Evolutionary conservation across 2,113 vertebrate genomes (phyloP).

Genomic region (Chaetodon trifascialis): DNA sequence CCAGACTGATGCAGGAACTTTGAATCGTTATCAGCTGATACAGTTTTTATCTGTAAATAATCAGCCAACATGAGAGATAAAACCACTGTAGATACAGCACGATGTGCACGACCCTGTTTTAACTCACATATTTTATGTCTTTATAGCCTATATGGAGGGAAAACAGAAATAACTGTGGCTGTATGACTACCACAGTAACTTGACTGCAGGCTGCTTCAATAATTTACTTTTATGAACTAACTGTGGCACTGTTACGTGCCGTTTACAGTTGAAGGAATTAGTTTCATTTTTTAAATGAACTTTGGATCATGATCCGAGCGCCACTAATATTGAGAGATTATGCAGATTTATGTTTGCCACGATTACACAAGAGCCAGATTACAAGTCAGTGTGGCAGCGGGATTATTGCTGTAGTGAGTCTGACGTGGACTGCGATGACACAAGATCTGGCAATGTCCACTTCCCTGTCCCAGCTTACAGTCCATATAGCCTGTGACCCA

Average conservation of each 20-base stretch:
- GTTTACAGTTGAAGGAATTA: too few species aligned
- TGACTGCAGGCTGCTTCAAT: not conserved
- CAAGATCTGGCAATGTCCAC: not conserved
- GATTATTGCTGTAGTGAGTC: conserved; percentile 51
- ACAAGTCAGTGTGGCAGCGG: conserved; percentile 21
- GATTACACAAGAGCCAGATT: conserved; percentile 68
- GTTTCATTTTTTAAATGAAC: not conserved
- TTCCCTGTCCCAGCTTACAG: not conserved
- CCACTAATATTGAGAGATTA: conserved; percentile 44
- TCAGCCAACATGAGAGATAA: not conserved
- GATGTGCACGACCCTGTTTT: not conserved
- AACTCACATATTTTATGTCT: not conserved
- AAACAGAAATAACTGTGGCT: not conserved
- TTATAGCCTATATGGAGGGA: not conserved
- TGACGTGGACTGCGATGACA: conserved; percentile 1
- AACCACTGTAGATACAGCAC: not conserved
- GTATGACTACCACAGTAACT: too few species aligned
- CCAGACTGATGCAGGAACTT: conserved; percentile 3
- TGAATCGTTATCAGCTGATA: not conserved
- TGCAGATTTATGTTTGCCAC: conserved; percentile 22
- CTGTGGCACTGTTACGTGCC: too few species aligned
- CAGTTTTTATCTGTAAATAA: conserved; percentile 11
- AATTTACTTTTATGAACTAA: not conserved
- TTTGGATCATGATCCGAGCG: not conserved
- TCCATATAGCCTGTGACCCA: not conserved